A percentile compares a stretch with the other conserved stretches of the same genome.
Conservation (phyloP, 2,113 vertebrate genomes). For the Sander vitreus region DNA sequence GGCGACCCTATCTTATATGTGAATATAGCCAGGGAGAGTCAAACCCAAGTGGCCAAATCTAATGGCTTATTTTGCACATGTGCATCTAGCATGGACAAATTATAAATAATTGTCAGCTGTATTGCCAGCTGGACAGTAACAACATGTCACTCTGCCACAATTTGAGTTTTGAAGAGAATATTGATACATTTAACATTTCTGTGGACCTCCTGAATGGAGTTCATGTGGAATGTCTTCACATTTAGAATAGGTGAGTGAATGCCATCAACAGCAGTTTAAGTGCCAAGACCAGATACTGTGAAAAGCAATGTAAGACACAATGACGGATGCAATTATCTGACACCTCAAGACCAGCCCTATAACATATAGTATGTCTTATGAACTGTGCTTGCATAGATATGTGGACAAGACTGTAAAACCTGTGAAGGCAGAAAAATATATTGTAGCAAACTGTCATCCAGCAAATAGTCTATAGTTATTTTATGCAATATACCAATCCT, state of each 20-base stretch:
- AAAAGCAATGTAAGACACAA: constrained; percentile 6
- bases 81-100: constrained; percentile 1
- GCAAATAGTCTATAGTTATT: neutral
- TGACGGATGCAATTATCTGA: constrained; percentile 42
- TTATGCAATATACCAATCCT: neutral
- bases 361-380: neutral
- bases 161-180: no score
- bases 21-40: neutral
- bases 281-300: constrained; percentile 26
- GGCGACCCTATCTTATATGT: neutral
- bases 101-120: neutral
- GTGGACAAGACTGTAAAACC: neutral
- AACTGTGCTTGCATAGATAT: neutral
- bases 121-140: neutral
- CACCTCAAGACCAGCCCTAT: neutral
- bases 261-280: constrained; percentile 36
- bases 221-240: constrained; percentile 22
- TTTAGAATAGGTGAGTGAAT: constrained; percentile 32
- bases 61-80: neutral
- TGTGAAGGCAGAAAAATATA: neutral
- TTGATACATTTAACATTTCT: neutral
- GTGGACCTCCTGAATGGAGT: constrained; percentile 28
- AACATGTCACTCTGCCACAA: neutral
- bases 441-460: neutral
- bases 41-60: neutral